Evolutionary conservation across 1,140 invertebrate genomes (phyloP).

Genomic region (Reticulitermes speratus): DNA sequence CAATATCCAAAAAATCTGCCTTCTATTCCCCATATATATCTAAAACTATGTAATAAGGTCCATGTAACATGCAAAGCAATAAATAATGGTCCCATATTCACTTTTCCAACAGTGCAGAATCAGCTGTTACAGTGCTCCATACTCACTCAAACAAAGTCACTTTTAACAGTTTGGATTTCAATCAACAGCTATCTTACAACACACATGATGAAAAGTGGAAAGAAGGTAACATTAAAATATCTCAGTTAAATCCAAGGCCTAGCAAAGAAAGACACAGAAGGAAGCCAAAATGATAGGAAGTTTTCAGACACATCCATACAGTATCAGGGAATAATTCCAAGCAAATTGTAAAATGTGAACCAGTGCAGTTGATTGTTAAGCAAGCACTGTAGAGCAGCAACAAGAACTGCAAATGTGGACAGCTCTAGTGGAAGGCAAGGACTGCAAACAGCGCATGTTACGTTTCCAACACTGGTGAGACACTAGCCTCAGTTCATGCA

Average conservation of each 20-base stretch:
- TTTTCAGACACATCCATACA: background rate
- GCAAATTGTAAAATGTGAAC: slow-evolving; percentile 1
- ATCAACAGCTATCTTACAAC: background rate
- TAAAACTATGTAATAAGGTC: background rate
- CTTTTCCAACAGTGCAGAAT: background rate
- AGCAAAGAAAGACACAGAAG: slow-evolving; percentile 5
- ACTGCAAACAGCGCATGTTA: background rate
- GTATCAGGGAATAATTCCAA: background rate
- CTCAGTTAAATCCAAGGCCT: background rate
- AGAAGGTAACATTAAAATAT: background rate
- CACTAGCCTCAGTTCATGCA: background rate
- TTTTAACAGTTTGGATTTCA: background rate
- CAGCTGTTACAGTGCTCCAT: background rate
- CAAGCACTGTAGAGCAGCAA: background rate
- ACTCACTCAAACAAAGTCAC: background rate
- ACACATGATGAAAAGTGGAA: background rate
- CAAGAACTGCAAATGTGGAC: background rate
- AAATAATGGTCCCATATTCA: background rate
- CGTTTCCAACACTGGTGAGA: background rate
- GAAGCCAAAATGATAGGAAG: slow-evolving; percentile 1
- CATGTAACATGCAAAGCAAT: background rate
- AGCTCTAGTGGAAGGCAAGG: slow-evolving; percentile 13
- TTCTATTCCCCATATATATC: no score
- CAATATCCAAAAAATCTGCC: no score
- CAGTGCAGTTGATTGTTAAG: slow-evolving; percentile 4